phyloP scores from a whole-genome alignment of 1,140 invertebrate species.

The Cotesia glomerata region DNA sequence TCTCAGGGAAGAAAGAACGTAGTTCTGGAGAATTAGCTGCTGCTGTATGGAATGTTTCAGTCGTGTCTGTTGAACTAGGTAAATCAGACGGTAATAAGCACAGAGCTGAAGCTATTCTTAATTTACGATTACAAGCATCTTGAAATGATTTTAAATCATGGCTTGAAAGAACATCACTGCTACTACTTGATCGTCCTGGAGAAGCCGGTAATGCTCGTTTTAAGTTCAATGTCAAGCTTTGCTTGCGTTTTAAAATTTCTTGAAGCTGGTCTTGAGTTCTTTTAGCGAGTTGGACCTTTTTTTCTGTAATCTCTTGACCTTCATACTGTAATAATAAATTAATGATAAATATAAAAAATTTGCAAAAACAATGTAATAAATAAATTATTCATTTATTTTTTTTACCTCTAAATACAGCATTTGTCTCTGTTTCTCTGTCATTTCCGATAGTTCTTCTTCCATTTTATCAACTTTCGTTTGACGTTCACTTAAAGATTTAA shows the following conservation, averaged over 20 bases:
- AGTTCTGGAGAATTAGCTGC: constrained; percentile 55
- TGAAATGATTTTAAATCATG: constrained; percentile 45
- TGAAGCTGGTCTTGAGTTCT: constrained; percentile 63
- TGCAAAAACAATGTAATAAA: not conserved
- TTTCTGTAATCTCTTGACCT: constrained; percentile 51
- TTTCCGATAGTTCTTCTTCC: constrained; percentile 68
- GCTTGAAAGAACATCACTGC: constrained; percentile 48
- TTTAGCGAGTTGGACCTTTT: constrained; percentile 59
- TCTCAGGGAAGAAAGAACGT: constrained; percentile 37
- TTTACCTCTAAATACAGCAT: constrained; percentile 53
- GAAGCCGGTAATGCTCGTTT: constrained; percentile 54
- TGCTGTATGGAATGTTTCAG: constrained; percentile 79
- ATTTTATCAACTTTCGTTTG: constrained; percentile 69
- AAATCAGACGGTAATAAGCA: constrained; percentile 49
- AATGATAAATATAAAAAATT: not conserved
- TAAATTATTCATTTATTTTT: constrained; percentile 13
- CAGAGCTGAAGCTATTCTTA: constrained; percentile 53
- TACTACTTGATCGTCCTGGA: constrained; percentile 39
- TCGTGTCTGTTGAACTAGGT: constrained; percentile 63
- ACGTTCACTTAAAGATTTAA: constrained; percentile 68
- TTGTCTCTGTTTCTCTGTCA: constrained; percentile 60
- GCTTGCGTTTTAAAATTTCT: constrained; percentile 58
- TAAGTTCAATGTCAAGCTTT: constrained; percentile 56
- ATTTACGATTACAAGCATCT: constrained; percentile 51
- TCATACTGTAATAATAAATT: constrained; percentile 41